phyloP scores from a whole-genome alignment of 30 jellyfish, hydroid and myxozoan genomes.

The Cassiopea andromeda region DNA sequence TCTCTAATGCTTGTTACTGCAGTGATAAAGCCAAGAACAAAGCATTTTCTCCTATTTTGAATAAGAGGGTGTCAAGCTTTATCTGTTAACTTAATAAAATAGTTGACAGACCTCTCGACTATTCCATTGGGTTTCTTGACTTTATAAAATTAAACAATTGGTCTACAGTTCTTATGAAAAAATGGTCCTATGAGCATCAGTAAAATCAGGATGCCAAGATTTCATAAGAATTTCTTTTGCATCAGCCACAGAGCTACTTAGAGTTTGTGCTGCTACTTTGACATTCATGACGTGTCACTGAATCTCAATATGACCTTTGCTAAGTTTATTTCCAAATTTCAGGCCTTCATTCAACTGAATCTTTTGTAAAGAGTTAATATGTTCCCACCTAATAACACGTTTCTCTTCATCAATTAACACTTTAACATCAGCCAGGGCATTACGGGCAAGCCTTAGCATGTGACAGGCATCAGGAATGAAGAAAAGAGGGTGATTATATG shows the following conservation, averaged over 20 bases:
- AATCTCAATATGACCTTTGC: not conserved
- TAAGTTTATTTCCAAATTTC: constrained; percentile 17
- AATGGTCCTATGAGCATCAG: not conserved
- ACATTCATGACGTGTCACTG: constrained; percentile 65
- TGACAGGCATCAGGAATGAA: constrained; percentile 51
- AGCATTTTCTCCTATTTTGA: not conserved
- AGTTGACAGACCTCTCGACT: not conserved
- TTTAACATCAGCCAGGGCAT: constrained; percentile 65
- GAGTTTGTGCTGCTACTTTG: constrained; percentile 54
- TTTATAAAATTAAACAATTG: constrained; percentile 24
- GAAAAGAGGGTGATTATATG: not conserved
- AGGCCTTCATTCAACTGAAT: constrained; percentile 53
- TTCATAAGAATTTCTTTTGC: not conserved
- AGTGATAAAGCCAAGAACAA: constrained; percentile 27
- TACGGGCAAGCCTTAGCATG: constrained; percentile 56
- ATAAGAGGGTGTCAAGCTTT: not conserved
- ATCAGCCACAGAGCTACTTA: constrained; percentile 36
- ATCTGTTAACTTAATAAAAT: not conserved
- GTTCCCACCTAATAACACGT: constrained; percentile 11
- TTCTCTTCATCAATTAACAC: constrained; percentile 20
- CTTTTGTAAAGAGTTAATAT: constrained; percentile 23
- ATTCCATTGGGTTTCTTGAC: not conserved
- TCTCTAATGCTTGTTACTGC: constrained; percentile 9
- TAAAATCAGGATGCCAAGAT: constrained; percentile 4
- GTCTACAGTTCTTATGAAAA: constrained; percentile 3